Evolutionary conservation across 2,113 vertebrate genomes (phyloP).

Genomic region (Zapus hudsonius): DNA sequence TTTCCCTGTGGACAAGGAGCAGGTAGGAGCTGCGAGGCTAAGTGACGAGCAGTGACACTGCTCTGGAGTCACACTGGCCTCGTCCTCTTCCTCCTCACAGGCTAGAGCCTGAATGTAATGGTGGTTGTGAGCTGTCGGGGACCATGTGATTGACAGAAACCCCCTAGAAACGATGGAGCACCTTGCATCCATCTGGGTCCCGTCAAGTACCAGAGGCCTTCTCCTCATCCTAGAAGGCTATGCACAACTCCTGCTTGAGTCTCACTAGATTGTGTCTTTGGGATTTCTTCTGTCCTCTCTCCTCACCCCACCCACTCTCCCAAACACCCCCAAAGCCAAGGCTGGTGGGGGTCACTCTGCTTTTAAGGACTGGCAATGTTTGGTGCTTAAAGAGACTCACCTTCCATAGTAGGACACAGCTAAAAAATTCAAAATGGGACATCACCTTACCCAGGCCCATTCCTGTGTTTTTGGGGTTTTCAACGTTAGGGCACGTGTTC

Average conservation of each 20-base stretch:
- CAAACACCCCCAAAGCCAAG: background rate
- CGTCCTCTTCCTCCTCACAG: background rate
- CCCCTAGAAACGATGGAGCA: background rate
- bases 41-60: background rate
- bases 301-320: too few relatives aligned
- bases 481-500: background rate
- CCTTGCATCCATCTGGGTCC: background rate
- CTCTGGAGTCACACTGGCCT: background rate
- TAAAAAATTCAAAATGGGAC: background rate
- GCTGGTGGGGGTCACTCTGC: rapidly evolving
- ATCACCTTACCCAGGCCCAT: too few relatives aligned
- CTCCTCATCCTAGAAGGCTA: too few relatives aligned
- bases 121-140: too few relatives aligned
- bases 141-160: background rate
- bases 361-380: background rate
- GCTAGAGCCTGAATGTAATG: background rate
- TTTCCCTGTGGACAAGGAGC: background rate
- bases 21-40: background rate
- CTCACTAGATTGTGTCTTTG: background rate
- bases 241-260: background rate
- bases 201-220: background rate
- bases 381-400: background rate
- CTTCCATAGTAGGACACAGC: background rate
- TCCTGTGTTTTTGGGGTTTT: background rate
- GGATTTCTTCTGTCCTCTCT: background rate